A percentile compares a stretch with the other conserved stretches of the same genome.
Evolutionary conservation across 2,888 invertebrate genomes (phyloP).

Genomic region (Endomychus coccineus): DNA sequence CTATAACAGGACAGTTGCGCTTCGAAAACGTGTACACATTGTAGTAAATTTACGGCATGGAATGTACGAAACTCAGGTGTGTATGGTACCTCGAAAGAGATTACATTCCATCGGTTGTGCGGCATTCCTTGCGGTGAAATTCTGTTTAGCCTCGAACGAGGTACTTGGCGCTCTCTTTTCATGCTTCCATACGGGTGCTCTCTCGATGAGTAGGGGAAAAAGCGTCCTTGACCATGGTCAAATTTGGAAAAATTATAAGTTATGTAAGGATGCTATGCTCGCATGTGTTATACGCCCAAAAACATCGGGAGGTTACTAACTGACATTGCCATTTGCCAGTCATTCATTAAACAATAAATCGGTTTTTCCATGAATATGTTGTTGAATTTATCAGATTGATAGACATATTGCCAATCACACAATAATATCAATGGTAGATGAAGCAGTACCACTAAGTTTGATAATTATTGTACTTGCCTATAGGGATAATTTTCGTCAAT

Average conservation of each 20-base stretch:
- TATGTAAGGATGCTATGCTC: too few species aligned
- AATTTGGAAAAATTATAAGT: constrained; percentile 12
- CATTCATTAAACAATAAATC: too few species aligned
- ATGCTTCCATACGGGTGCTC: constrained; percentile 8
- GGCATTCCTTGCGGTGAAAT: constrained; percentile 44
- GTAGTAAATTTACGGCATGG: constrained; percentile 25
- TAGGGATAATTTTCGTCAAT: too few species aligned
- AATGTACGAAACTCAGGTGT: constrained; percentile 45
- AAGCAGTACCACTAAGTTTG: too few species aligned
- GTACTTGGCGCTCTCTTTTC: constrained; percentile 14
- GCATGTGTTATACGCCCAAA: too few species aligned
- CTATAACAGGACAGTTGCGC: constrained; percentile 25
- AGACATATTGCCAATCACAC: too few species aligned
- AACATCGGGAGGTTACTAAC: too few species aligned
- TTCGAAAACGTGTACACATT: constrained; percentile 16
- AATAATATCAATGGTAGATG: too few species aligned
- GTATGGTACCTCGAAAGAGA: constrained; percentile 42
- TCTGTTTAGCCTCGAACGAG: constrained; percentile 29
- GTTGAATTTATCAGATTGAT: too few species aligned
- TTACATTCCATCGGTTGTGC: constrained; percentile 42
- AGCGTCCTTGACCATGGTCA: constrained; percentile 14
- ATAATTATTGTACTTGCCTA: too few species aligned
- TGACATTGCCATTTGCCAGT: too few species aligned
- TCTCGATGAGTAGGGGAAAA: constrained; percentile 4
- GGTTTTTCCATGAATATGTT: too few species aligned